Conservation (phyloP, 2,113 vertebrate genomes). For the Poicephalus meyeri region DNA sequence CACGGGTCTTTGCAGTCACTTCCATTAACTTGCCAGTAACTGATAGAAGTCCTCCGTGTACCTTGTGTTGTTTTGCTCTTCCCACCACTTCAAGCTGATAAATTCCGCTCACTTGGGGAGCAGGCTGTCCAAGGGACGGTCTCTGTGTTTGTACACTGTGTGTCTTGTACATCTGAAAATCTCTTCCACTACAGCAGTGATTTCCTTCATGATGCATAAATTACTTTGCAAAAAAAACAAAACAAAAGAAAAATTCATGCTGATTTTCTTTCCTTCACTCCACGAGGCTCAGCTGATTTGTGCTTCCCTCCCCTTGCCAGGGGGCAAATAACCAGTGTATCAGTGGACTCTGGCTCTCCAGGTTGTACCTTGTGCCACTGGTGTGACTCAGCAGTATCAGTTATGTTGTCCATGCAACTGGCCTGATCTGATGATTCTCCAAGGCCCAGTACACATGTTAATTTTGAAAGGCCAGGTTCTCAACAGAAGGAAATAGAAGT, state of each 20-base stretch:
- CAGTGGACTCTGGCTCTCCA: neutral
- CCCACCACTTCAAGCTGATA: neutral
- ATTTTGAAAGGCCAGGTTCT: neutral
- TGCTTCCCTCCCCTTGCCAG: neutral
- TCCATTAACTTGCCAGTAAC: neutral
- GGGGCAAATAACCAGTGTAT: neutral
- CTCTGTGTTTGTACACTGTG: neutral
- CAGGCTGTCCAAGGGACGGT: neutral
- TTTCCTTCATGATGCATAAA: neutral
- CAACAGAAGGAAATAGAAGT: neutral
- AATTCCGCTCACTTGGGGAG: neutral
- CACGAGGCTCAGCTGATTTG: neutral
- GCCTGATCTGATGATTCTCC: neutral
- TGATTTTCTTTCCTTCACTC: neutral
- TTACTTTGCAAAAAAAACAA: neutral
- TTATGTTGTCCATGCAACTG: neutral
- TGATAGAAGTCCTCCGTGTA: neutral
- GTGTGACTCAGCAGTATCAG: neutral
- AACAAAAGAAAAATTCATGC: neutral
- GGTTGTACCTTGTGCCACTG: neutral
- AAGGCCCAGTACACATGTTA: neutral
- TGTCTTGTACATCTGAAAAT: neutral
- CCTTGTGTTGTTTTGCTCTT: neutral
- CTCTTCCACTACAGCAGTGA: neutral
- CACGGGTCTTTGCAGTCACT: neutral